Evolutionary conservation across 2,113 vertebrate genomes (phyloP), one percentile per base, ranked within the genome.

Genomic region (Macrotus californicus): DNA sequence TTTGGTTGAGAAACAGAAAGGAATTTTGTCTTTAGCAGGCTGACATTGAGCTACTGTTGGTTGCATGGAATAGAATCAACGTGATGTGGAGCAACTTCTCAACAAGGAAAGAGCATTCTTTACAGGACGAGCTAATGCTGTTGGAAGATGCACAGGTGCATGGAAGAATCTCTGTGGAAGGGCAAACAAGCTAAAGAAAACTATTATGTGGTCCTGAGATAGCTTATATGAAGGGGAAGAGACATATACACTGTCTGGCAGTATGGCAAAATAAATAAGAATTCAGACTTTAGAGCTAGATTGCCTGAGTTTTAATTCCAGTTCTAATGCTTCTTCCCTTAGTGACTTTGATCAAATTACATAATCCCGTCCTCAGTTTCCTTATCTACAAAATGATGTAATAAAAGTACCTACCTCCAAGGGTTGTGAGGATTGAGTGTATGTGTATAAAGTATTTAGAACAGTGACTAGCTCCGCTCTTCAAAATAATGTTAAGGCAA

Each of bases 1-100:
- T 91, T 94, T 86, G 15, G 5, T 94, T 85, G 69, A 88, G 77
- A 93, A 97, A 89, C 82, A 91, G 69, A 95, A 96, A 92, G 82
- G n/a, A 52, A 52, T 93, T 96, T 96, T 96, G 89, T 94, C 96
- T 95, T 61, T 61, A 72, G 48, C 46, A 21, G 56, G 16, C 64
- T 34, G 52, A 66, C 59, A 52, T 6, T 41, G 43, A 5, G 4
- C 69, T 91, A 43, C 19, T 75, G 54, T 39, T 72, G 82, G 48
- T 21, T 82, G 59, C 1, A 13, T 21, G n/a, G 54, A n/a, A 64
- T 52, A 10, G 36, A 89, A 48, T 75, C 61, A 84, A 7, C 73
- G 19, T 19, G 12, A 21, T 67, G 22, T n/a, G 7, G 15, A 73
- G 3, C 39, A 59, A 73, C 14, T 64, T 39, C 13, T 24, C 39